Evolutionary conservation across 1,140 invertebrate species (phyloP).

Genomic region (Pemphigus obesinymphae): DNA sequence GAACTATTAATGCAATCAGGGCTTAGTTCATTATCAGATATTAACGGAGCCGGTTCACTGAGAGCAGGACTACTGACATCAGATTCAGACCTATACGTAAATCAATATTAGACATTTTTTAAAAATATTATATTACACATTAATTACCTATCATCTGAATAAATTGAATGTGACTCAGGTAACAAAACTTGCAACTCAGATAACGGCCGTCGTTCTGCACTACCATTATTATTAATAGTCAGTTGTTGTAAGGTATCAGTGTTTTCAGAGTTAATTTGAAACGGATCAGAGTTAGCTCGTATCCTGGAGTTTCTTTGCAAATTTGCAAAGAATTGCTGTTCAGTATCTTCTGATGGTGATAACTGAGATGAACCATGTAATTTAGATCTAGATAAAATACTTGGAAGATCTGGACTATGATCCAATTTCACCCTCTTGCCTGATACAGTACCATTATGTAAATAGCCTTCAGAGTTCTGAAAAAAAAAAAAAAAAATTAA

Average conservation of each 20-base stretch:
- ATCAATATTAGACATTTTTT: neutral
- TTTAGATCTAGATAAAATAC: conserved; percentile 36
- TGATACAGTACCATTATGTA: neutral
- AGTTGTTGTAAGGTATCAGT: conserved; percentile 6
- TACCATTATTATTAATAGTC: conserved; percentile 14
- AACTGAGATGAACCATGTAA: neutral
- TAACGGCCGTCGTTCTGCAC: conserved; percentile 15
- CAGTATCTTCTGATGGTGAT: neutral
- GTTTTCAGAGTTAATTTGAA: conserved; percentile 17
- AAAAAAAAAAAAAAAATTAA: neutral
- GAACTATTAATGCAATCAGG: conserved; percentile 32
- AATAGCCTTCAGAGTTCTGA: conserved; percentile 27
- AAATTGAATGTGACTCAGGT: neutral
- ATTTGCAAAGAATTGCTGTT: conserved; percentile 7
- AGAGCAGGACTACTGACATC: conserved; percentile 21
- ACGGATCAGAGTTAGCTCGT: conserved; percentile 8
- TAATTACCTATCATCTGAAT: conserved; percentile 32
- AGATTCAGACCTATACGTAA: neutral
- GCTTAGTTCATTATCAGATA: conserved; percentile 25
- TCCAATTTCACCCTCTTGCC: conserved; percentile 16
- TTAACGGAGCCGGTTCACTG: conserved; percentile 19
- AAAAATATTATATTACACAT: neutral
- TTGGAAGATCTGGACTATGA: conserved; percentile 25
- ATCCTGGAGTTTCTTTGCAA: conserved; percentile 16
- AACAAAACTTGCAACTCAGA: conserved; percentile 17